Base-by-base conservation (phyloP, 2,797 vertebrate genomes). In the Peromyscus attwateri region DNA sequence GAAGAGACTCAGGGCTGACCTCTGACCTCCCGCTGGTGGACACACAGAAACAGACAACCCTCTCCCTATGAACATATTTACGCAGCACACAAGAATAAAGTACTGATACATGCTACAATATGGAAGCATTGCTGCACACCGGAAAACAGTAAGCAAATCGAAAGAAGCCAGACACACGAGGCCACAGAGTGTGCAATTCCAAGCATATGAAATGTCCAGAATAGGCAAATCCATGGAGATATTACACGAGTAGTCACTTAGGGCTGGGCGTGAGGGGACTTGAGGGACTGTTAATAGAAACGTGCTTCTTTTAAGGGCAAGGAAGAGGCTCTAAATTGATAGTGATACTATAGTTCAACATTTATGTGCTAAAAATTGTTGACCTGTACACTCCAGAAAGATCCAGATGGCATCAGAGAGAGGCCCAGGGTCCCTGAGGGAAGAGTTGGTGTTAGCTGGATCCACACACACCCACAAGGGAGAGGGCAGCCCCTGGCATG, bases 401-500 rank as follows among this genome's bases (percentile, higher is more conserved):
- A 21, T 89, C 23, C 81, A 43, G 49, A n/a, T 49, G 40, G 29
- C 87, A 62, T 34, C 60, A 66, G 76, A 17, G 52, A 25, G 27
- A 57, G 83, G 71, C 40, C 17, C 43, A 3, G 68, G 2, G 6
- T 29, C 37, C 34, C 37, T 1, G 17, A 4, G 66, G 75, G 27
- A n/a, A 64, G 19, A n/a, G 52, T 16, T 10, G 7, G 3, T 73
- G 85, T 92, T 5, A 66, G 57, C 4, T 13, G 7, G 37, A 66
- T 17, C 25, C 64, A 6, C 17, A 27, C 34, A 6, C 0, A 66
- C 13, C 13, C 71, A 6, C 34, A 19, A 49, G 84, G 55, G 68
- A 9, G n/a, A 19, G 0, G 0, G 57, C 7, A 5, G 29, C 66
- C 68, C 13, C 1, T 6, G 40, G 46, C 25, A 6, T 11, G 1